Percentiles rank a stretch among this genome's conserved stretches.
Evolutionary conservation across 2,113 vertebrate species (phyloP).

Genomic region (Charina bottae): DNA sequence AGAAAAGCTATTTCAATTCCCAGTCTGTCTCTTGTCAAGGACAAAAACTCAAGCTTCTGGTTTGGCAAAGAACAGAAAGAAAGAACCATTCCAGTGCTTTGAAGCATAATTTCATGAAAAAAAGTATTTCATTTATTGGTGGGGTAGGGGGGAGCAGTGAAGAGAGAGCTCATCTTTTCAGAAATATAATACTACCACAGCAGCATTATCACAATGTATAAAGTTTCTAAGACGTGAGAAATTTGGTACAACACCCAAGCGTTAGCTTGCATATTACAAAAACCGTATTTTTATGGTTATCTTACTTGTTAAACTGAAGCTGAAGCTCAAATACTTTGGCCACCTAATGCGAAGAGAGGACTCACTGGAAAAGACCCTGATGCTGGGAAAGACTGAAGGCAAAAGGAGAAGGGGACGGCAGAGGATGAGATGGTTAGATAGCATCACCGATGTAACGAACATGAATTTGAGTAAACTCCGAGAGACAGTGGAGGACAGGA

Average conservation of each 20-base stretch:
- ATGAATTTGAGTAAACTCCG: too few species aligned
- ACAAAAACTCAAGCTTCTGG: not conserved
- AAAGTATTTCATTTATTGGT: not conserved
- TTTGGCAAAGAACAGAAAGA: not conserved
- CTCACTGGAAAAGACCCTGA: too few species aligned
- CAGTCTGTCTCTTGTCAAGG: not conserved
- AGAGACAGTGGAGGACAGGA: too few species aligned
- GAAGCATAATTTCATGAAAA: not conserved
- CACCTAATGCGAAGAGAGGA: too few species aligned
- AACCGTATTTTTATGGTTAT: not conserved
- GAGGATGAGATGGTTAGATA: too few species aligned
- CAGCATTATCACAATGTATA: not conserved
- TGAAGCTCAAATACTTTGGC: too few species aligned
- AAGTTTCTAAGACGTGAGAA: not conserved
- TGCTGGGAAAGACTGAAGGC: too few species aligned
- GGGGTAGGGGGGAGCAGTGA: not conserved
- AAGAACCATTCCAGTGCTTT: not conserved
- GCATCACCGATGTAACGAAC: too few species aligned
- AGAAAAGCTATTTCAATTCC: not conserved
- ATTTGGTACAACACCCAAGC: not conserved
- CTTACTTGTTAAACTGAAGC: not conserved
- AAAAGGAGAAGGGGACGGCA: too few species aligned
- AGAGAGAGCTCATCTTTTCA: not conserved
- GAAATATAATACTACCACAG: not conserved
- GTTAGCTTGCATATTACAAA: not conserved